These are phyloP conservation scores for Drosophila paranaensis DNA, from an alignment of 2,888 invertebrate genomes.

Conservation along the genomic window DNA sequence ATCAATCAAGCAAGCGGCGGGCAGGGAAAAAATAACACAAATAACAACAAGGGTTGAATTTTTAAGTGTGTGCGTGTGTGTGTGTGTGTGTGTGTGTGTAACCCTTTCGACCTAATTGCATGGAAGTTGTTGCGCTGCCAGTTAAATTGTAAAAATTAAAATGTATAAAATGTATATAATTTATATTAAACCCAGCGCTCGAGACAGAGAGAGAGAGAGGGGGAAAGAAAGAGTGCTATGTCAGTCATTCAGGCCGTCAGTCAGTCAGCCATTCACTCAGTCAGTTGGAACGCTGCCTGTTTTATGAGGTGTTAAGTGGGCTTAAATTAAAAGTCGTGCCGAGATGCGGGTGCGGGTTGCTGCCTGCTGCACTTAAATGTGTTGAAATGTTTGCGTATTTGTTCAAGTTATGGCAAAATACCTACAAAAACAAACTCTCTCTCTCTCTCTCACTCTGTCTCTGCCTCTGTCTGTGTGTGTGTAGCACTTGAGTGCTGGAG, in stretches of 20 bases:
- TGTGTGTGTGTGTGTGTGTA: conserved; percentile 27
- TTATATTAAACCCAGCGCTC: conserved; percentile 59
- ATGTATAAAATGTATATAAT: conserved; percentile 77
- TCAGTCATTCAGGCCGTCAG: conserved; percentile 48
- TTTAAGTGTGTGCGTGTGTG: conserved; percentile 1
- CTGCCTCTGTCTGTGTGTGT: conserved; percentile 42
- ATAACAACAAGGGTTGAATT: conserved; percentile 46
- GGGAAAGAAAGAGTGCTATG: conserved; percentile 1
- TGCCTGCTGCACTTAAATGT: conserved; percentile 50
- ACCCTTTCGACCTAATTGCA: conserved; percentile 81
- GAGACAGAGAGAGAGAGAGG: conserved; percentile 14
- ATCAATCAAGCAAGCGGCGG: conserved; percentile 72
- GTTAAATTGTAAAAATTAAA: conserved; percentile 78
- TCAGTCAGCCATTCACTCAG: conserved; percentile 51
- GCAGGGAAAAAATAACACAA: conserved; percentile 23
- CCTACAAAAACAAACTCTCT: conserved; percentile 43
- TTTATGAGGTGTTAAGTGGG: conserved; percentile 82
- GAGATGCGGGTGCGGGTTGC: conserved; percentile 3
- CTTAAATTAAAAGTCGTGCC: conserved; percentile 76
- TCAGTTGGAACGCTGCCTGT: conserved; percentile 69
- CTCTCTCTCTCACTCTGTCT: conserved; percentile 7
- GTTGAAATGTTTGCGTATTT: conserved; percentile 79
- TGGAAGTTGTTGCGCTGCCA: conserved; percentile 74
- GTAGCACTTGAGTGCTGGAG: conserved; percentile 46
- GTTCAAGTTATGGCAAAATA: conserved; percentile 73